Base-by-base conservation (phyloP, 1,140 invertebrate genomes). In the Zaprionus inermis region DNA sequence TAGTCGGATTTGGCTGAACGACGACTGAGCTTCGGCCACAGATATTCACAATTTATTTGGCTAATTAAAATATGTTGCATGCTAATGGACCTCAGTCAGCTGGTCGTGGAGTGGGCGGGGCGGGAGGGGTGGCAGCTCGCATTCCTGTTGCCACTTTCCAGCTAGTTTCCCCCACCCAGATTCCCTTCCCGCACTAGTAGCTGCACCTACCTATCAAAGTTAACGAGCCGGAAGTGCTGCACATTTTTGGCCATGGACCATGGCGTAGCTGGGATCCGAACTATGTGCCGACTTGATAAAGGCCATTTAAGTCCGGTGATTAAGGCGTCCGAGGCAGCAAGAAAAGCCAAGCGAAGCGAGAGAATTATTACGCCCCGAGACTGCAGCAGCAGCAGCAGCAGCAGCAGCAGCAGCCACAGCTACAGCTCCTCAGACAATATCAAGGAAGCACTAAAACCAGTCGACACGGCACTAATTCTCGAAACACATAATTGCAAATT, bases 21-120 rank as follows among this genome's bases (percentile, higher is more conserved):
- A 4, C 30, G 30, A 32, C 30, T 49, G 16, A 11, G 54, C 51
- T 54, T 72, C 69, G 49, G 54, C 61, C 78, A 52, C 71, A 52
- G 66, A 59, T 63, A 88, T 88, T 81, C 74, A 69, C 70, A 86
- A 86, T 86, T 89, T 86, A 86, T 86, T 83, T 86, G 79, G 76
- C 83, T 86, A 86, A 86, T 86, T 86, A 86, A 86, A 86, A 86
- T 86, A 86, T 86, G 83, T 86, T 86, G 84, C 84, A 86, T 88
- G 70, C 83, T 86, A 86, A 86, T 86, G 83, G 83, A 88, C 70
- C 76, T 86, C 83, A 82, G 83, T 76, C n/a, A 72, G 24, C 64
- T 67, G 68, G 75, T 51, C 66, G 28, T 36, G 60, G 36, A n/a
- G 36, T 38, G 38, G 5, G 14, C 5, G 14, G 36, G 14, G 36